phyloP scores from a whole-genome alignment of 2,888 invertebrate genomes.

The Melieria picta region DNA sequence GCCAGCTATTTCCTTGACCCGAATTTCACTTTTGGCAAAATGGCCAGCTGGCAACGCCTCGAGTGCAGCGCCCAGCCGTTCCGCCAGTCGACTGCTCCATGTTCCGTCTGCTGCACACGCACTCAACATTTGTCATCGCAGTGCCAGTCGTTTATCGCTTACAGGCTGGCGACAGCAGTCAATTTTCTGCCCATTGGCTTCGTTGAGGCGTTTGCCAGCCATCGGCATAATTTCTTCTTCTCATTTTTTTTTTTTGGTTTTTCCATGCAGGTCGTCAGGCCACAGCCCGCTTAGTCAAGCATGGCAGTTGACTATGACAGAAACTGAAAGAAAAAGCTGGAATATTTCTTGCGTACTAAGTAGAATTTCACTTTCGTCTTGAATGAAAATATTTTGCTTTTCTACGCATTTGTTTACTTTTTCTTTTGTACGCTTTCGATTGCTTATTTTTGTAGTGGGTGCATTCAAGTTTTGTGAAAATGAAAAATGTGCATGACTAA shows the following conservation, averaged over 20 bases:
- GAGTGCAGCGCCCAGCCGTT: too few relatives aligned
- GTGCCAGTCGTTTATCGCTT: too few relatives aligned
- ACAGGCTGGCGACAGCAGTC: too few relatives aligned
- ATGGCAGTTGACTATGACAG: neutral
- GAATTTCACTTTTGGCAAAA: constrained; percentile 49
- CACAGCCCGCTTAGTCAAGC: constrained; percentile 27
- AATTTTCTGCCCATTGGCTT: neutral
- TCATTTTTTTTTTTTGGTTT: neutral
- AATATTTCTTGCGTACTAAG: constrained; percentile 10
- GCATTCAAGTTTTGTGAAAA: neutral
- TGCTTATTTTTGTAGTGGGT: neutral
- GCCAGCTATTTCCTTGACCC: constrained; percentile 55
- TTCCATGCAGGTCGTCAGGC: neutral
- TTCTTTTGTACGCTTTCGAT: constrained; percentile 5
- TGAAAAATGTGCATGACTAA: too few relatives aligned
- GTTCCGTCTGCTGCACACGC: too few relatives aligned
- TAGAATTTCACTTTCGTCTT: constrained; percentile 58
- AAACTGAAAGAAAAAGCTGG: neutral
- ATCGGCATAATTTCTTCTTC: neutral
- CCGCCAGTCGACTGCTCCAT: constrained; percentile 17
- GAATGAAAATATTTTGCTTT: constrained; percentile 45
- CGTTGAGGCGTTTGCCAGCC: neutral
- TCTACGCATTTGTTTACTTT: neutral
- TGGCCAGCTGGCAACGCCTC: too few relatives aligned
- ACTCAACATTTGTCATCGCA: too few relatives aligned